Evolutionary conservation across 2,113 vertebrate species (phyloP).

Genomic region (Misgurnus anguillicaudatus): DNA sequence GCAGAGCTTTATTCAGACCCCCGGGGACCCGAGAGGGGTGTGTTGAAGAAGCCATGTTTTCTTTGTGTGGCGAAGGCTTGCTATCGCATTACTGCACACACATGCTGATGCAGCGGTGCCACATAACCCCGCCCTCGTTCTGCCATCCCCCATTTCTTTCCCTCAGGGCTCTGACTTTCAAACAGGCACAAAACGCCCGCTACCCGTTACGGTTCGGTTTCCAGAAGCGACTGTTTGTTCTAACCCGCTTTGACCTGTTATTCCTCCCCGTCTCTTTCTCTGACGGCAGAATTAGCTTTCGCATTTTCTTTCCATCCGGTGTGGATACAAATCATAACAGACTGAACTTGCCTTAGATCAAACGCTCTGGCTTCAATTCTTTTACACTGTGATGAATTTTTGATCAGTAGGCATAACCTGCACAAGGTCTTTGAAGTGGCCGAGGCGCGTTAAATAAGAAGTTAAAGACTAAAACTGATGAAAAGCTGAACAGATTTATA

Average conservation of each 20-base stretch:
- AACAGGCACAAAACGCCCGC: conserved; percentile 51
- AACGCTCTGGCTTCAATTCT: conserved; percentile 3
- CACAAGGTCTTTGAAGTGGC: neutral
- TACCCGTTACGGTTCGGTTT: neutral
- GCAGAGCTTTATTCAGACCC: conserved; percentile 48
- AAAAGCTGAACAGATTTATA: conserved; percentile 6
- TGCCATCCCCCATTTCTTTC: conserved; percentile 35
- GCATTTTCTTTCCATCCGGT: conserved; percentile 17
- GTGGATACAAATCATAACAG: conserved; percentile 17
- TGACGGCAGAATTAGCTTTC: neutral
- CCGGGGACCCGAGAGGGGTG: conserved; percentile 61
- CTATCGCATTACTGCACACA: conserved; percentile 79
- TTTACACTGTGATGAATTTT: conserved; percentile 39
- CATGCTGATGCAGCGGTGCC: conserved; percentile 76
- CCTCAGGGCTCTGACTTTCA: conserved; percentile 38
- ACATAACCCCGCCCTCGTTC: conserved; percentile 31
- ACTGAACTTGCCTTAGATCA: conserved; percentile 45
- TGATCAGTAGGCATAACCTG: conserved; percentile 31
- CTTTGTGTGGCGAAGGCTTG: conserved; percentile 70
- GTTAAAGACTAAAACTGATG: neutral
- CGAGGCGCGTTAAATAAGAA: conserved; percentile 8
- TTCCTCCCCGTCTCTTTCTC: neutral
- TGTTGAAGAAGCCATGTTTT: conserved; percentile 75
- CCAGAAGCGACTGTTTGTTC: neutral
- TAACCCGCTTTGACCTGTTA: neutral